Evolutionary conservation across 2,797 vertebrate genomes (phyloP).

Genomic region (Tragopan temminckii): DNA sequence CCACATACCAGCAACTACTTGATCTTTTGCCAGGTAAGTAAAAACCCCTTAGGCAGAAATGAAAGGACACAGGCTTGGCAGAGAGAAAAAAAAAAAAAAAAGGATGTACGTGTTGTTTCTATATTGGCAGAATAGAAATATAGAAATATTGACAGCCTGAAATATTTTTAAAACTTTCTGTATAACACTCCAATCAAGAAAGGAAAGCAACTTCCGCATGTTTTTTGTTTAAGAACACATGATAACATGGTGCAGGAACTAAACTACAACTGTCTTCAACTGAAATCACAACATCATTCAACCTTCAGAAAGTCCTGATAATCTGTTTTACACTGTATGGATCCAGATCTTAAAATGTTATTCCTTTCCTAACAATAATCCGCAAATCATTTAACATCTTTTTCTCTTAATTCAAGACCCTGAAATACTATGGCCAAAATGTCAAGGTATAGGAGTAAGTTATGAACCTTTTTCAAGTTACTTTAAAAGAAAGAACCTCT

Average conservation of each 20-base stretch:
- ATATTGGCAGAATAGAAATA: not conserved
- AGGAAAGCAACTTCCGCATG: not conserved
- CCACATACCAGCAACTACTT: too few relatives aligned
- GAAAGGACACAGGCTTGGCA: not conserved
- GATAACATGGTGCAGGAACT: not conserved
- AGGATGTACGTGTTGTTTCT: not conserved
- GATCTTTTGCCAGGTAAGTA: not conserved
- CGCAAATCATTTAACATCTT: not conserved
- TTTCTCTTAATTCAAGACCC: not conserved
- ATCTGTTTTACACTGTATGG: not conserved
- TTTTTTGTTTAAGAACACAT: not conserved
- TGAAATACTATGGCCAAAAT: not conserved
- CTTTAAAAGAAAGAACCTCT: not conserved
- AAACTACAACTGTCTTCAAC: not conserved
- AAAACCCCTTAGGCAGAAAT: not conserved
- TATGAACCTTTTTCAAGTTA: not conserved
- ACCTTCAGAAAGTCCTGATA: not conserved
- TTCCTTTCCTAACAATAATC: not conserved
- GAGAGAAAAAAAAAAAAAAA: not conserved
- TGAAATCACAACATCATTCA: not conserved
- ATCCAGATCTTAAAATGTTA: not conserved
- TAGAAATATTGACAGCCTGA: not conserved
- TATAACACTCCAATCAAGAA: not conserved
- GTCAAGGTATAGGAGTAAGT: not conserved
- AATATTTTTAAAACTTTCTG: not conserved